Evolutionary conservation across 2,113 vertebrate genomes (phyloP).

Genomic region (Uria aalge): DNA sequence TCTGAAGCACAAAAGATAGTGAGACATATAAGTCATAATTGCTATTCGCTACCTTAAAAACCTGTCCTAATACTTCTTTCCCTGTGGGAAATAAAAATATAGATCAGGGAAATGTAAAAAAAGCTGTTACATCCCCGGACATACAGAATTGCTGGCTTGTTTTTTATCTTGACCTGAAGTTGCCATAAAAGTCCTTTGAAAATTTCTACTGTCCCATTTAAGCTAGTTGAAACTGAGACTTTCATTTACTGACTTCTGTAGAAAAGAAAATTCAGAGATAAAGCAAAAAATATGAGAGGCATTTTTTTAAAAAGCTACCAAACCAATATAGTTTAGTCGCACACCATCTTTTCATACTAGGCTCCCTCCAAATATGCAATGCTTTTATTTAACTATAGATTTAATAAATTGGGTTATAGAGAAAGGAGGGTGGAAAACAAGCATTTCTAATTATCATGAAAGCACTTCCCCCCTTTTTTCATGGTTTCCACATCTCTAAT

Average conservation of each 20-base stretch:
- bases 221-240: neutral
- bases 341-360: neutral
- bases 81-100: neutral
- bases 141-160: neutral
- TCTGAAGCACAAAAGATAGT: neutral
- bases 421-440: neutral
- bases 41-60: neutral
- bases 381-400: neutral
- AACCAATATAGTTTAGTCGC: neutral
- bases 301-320: neutral
- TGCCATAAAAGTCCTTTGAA: neutral
- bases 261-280: neutral
- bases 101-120: neutral
- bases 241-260: neutral
- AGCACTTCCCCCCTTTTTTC: neutral
- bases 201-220: neutral
- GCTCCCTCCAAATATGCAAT: neutral
- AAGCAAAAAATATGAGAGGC: neutral
- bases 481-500: neutral
- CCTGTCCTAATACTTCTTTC: neutral
- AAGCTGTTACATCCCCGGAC: neutral
- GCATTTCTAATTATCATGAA: neutral
- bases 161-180: neutral
- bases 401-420: neutral
- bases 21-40: neutral